Percentiles rank a stretch among this genome's conserved stretches.
phyloP scores from a whole-genome alignment of 2,888 invertebrate genomes.

The Xiphydria camelus region DNA sequence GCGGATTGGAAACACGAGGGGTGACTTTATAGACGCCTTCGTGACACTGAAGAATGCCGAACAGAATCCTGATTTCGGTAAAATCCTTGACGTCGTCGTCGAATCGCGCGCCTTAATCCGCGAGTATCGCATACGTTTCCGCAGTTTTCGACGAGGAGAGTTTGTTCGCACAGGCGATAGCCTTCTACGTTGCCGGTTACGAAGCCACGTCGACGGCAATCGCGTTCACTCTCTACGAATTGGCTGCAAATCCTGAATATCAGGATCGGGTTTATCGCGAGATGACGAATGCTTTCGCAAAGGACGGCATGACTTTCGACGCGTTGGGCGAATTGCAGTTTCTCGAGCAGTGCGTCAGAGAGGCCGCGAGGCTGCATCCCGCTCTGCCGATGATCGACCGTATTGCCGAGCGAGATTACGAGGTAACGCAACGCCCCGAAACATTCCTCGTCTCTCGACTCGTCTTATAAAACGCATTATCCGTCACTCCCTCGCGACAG shows the following conservation, averaged over 20 bases:
- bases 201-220: constrained; percentile 38
- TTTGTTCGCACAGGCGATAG: constrained; percentile 38
- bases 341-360: constrained; percentile 37
- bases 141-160: constrained; percentile 42
- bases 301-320: constrained; percentile 29
- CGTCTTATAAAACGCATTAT: too few relatives aligned
- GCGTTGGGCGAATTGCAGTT: constrained; percentile 28
- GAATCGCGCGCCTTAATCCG: too few relatives aligned
- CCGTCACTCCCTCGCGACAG: constrained; percentile 19
- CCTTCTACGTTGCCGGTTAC: constrained; percentile 41
- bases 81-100: too few relatives aligned
- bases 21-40: constrained; percentile 40
- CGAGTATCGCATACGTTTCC: too few relatives aligned
- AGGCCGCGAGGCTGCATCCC: constrained; percentile 41
- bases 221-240: constrained; percentile 36
- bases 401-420: constrained; percentile 32
- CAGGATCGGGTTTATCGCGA: constrained; percentile 30
- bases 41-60: constrained; percentile 36
- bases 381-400: constrained; percentile 40
- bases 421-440: constrained; percentile 27
- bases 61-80: constrained; percentile 37
- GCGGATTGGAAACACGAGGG: constrained; percentile 27
- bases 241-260: constrained; percentile 33
- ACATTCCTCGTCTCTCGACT: too few relatives aligned
- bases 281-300: constrained; percentile 27